Conservation (phyloP, 2,113 vertebrate species). For the Calypte anna region DNA sequence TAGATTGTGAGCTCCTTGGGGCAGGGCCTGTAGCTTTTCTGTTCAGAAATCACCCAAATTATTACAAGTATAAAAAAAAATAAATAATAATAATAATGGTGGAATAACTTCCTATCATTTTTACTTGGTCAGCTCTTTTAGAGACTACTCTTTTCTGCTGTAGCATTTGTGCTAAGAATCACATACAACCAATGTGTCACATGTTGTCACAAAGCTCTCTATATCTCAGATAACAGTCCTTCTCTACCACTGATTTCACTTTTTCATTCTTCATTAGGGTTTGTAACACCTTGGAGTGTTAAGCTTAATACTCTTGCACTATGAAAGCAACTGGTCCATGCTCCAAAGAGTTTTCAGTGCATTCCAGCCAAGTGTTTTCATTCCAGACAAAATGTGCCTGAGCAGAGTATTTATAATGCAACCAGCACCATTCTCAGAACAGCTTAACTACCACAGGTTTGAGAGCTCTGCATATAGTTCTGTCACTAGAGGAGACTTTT, state of each 20-base stretch:
- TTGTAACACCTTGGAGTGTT: background rate
- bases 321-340: background rate
- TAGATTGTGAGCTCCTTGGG: conserved; percentile 60
- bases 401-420: background rate
- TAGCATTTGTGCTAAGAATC: background rate
- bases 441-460: background rate
- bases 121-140: conserved; percentile 25
- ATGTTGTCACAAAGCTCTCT: background rate
- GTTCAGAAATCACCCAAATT: conserved; percentile 39
- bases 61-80: conserved; percentile 48
- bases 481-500: background rate
- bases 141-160: background rate
- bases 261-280: background rate
- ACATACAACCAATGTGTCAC: background rate
- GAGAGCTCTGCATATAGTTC: background rate
- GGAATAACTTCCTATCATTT: conserved; percentile 53
- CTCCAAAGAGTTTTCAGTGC: background rate
- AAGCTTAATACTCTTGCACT: background rate
- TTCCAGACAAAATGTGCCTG: background rate
- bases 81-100: conserved; percentile 54
- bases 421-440: background rate
- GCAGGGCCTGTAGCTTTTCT: conserved; percentile 53
- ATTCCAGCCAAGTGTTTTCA: background rate
- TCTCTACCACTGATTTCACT: background rate
- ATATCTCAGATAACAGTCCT: background rate